phyloP scores from a whole-genome alignment of 2,113 vertebrate genomes.

The Tapirus terrestris region DNA sequence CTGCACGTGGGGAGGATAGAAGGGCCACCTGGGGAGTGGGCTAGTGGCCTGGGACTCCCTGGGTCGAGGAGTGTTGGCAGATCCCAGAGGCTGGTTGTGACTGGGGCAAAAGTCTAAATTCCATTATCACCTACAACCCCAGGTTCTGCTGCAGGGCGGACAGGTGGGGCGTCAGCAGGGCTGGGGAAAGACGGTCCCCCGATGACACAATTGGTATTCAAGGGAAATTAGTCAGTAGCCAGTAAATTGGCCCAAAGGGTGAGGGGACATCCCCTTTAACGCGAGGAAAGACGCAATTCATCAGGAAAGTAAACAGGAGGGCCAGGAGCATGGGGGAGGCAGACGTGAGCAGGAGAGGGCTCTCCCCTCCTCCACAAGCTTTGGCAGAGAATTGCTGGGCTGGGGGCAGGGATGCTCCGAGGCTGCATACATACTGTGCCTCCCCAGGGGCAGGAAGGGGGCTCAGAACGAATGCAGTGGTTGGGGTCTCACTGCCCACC shows the following conservation, averaged over 20 bases:
- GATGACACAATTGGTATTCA: conserved; percentile 60
- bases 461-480: conserved; percentile 26
- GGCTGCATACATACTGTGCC: background rate
- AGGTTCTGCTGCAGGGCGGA: conserved; percentile 13
- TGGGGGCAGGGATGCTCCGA: background rate
- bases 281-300: conserved; percentile 54
- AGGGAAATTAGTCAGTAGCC: conserved; percentile 64
- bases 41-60: conserved; percentile 35
- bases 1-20: background rate
- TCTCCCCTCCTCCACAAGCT: background rate
- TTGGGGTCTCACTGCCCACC: background rate
- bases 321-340: background rate
- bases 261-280: conserved; percentile 68
- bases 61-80: conserved; percentile 31
- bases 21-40: background rate
- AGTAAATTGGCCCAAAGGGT: conserved; percentile 74
- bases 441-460: conserved; percentile 35
- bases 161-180: background rate
- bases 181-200: background rate
- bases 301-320: conserved; percentile 80
- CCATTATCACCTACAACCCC: conserved; percentile 3
- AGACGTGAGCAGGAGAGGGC: background rate
- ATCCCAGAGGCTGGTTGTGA: conserved; percentile 60
- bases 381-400: conserved; percentile 63
- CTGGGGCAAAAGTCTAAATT: background rate